Conservation (phyloP, 2,113 vertebrate genomes). For the Mola mola region DNA sequence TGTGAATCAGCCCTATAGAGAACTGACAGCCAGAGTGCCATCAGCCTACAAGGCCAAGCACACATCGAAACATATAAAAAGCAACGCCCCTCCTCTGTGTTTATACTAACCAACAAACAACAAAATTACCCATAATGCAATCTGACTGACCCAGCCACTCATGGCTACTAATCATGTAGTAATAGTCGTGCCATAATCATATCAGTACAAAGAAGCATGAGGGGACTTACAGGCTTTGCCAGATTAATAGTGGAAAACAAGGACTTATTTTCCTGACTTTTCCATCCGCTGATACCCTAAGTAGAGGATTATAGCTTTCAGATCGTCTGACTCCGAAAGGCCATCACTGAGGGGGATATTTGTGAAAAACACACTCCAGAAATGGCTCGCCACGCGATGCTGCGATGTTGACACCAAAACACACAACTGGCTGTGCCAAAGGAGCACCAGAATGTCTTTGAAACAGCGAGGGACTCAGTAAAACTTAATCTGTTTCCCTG, state of each 20-base stretch:
- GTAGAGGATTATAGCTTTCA: slow-evolving; percentile 69
- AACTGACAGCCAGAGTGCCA: background rate
- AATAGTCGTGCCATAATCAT: slow-evolving; percentile 54
- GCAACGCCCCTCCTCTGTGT: background rate
- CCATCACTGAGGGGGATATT: slow-evolving; percentile 55
- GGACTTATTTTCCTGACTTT: slow-evolving; percentile 68
- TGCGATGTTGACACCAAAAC: slow-evolving; percentile 40
- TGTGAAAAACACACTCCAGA: slow-evolving; percentile 58
- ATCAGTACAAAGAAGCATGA: slow-evolving; percentile 36
- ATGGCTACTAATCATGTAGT: slow-evolving; percentile 44
- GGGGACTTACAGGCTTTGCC: slow-evolving; percentile 60
- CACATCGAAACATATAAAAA: background rate
- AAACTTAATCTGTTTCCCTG: slow-evolving; percentile 7
- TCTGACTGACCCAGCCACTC: slow-evolving; percentile 60
- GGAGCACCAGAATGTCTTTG: slow-evolving; percentile 34
- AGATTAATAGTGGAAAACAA: slow-evolving; percentile 75
- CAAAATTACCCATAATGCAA: slow-evolving; percentile 35
- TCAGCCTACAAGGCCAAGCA: background rate
- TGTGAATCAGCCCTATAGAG: background rate
- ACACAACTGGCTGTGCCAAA: slow-evolving; percentile 38
- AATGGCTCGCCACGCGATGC: slow-evolving; percentile 37
- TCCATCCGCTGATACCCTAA: slow-evolving; percentile 60
- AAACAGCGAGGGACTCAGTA: slow-evolving; percentile 7
- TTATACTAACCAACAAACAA: slow-evolving; percentile 36
- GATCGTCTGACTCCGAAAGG: slow-evolving; percentile 55